These are phyloP conservation scores for Phymanthus crucifer DNA, from an alignment of 92 coral and sea anemone species.

Conservation along the genomic window DNA sequence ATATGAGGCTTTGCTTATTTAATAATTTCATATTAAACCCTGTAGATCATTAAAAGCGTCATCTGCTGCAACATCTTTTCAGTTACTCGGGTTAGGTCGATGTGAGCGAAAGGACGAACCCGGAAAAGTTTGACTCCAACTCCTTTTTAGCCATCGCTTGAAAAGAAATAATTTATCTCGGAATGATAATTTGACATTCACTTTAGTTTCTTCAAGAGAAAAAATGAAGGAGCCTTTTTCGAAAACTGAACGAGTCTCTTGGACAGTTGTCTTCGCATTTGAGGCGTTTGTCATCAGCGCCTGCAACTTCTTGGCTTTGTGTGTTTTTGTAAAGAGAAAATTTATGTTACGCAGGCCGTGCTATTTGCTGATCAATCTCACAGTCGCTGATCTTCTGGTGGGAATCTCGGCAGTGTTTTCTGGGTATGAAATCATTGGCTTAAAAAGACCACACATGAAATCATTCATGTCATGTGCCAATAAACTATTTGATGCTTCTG, in stretches of 20 bases:
- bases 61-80: background rate
- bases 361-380: conserved; percentile 16
- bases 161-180: background rate
- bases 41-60: background rate
- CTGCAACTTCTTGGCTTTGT: background rate
- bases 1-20: background rate
- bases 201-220: too few species aligned
- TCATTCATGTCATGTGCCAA: background rate
- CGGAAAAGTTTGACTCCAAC: too few species aligned
- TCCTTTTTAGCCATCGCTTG: too few species aligned
- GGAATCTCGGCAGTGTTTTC: background rate
- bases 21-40: background rate
- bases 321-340: conserved; percentile 7
- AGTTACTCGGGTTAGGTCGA: too few species aligned
- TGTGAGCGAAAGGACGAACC: too few species aligned
- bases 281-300: conserved; percentile 11
- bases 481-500: background rate
- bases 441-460: background rate
- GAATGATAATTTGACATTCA: background rate
- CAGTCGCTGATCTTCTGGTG: conserved; percentile 12
- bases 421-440: background rate
- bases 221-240: background rate
- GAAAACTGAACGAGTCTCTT: background rate
- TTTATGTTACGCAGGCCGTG: background rate
- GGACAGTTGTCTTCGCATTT: background rate